Conservation (phyloP, 2,888 invertebrate genomes). For the Dasysyrphus albostriatus region DNA sequence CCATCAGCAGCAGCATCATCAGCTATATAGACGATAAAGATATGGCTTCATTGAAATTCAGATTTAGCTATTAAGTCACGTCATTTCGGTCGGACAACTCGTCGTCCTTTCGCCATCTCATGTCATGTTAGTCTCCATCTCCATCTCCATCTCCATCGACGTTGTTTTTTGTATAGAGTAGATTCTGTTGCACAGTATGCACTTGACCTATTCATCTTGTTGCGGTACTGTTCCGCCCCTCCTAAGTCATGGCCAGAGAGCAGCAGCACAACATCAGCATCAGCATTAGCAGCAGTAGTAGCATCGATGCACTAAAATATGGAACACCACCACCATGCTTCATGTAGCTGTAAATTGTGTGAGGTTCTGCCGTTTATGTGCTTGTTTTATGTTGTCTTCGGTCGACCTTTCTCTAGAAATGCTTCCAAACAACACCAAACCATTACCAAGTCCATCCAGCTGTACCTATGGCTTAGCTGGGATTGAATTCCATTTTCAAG, state of each 20-base stretch:
- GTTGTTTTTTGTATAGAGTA: neutral
- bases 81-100: slow-evolving; percentile 47
- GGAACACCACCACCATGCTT: slow-evolving; percentile 63
- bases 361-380: slow-evolving; percentile 47
- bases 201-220: slow-evolving; percentile 73
- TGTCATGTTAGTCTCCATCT: slow-evolving; percentile 59
- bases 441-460: slow-evolving; percentile 52
- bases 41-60: slow-evolving; percentile 69
- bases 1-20: neutral
- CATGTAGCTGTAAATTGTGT: slow-evolving; percentile 60
- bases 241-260: slow-evolving; percentile 61
- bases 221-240: slow-evolving; percentile 72
- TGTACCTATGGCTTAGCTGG: slow-evolving; percentile 21
- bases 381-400: slow-evolving; percentile 61
- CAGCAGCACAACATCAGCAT: neutral
- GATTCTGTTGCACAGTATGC: slow-evolving; percentile 55
- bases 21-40: slow-evolving; percentile 36
- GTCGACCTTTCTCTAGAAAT: slow-evolving; percentile 61
- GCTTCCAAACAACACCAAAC: slow-evolving; percentile 47
- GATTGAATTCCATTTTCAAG: slow-evolving; percentile 57
- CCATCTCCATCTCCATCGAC: slow-evolving; percentile 24
- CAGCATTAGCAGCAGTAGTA: slow-evolving; percentile 13
- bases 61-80: slow-evolving; percentile 73
- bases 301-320: slow-evolving; percentile 67
- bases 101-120: slow-evolving; percentile 69